These are phyloP conservation scores for Asarcornis scutulata DNA, from an alignment of 2,113 vertebrate genomes.

Conservation along the genomic window DNA sequence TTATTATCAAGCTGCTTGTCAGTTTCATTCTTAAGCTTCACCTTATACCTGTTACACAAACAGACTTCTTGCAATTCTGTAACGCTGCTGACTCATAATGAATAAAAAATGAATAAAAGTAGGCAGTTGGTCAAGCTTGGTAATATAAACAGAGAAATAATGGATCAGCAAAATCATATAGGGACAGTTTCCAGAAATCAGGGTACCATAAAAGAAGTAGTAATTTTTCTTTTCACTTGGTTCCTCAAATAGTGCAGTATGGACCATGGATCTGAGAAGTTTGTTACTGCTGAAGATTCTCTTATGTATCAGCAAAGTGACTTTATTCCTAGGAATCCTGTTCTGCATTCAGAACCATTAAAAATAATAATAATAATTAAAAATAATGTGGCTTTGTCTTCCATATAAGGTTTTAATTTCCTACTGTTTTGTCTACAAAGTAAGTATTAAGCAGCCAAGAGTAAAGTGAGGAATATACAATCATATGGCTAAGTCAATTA, in stretches of 20 bases:
- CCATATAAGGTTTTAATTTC: neutral
- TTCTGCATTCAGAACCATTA: neutral
- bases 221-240: neutral
- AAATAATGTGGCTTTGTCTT: neutral
- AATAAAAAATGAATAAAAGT: neutral
- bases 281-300: neutral
- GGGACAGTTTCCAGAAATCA: neutral
- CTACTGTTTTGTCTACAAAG: neutral
- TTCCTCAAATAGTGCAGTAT: neutral
- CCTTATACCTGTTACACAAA: neutral
- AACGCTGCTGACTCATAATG: neutral
- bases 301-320: neutral
- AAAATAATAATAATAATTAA: neutral
- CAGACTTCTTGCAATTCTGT: neutral
- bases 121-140: neutral
- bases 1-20: neutral
- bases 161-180: neutral
- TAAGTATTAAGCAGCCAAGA: neutral
- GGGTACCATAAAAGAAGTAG: neutral
- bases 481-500: neutral
- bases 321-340: neutral
- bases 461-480: neutral
- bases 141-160: neutral
- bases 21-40: neutral
- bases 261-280: neutral